Evolutionary conservation across 2,113 vertebrate species (phyloP), one percentile per base, ranked within the genome.

Genomic region (Lepidiolamprologus cunningtoni): DNA sequence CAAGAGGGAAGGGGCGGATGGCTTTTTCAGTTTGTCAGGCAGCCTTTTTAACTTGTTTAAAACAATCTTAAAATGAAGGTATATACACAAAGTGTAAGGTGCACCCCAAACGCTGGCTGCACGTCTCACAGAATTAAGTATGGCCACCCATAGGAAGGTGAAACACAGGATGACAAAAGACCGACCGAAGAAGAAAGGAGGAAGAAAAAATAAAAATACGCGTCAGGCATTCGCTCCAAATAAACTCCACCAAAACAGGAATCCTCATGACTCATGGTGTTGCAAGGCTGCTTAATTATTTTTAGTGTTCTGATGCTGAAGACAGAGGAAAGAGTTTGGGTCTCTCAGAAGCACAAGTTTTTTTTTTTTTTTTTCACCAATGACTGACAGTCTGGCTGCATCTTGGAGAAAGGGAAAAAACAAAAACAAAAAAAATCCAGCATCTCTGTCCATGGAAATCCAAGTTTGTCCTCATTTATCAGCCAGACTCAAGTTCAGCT

Each of bases 51-150:
- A 94, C 94, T 94, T 89, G 92, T 95, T 95, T 97, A 97, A 97
- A 97, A 97, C 95, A 96, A 97, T 96, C 94, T 96, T 96, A 96
- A 97, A 97, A 96, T 96, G 87, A 97, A 96, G 92, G 94, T 97
- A 97, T 97, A 89, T 97, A 97, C 96, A 97, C 94, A 96, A 92
- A 91, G 89, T 94, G 92, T 93, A 91, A 93, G 94, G 85, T 86
- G 95, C 94, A 91, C 84, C 95, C 91, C 87, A 79, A 86, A 52
- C n/a, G 66, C 87, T 9, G 82, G 91, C 90, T 89, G 94, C 95
- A 94, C 92, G 8, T 90, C 91, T 91, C 21, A 76, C 85, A 94
- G 90, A 92, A 84, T 80, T 83, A 93, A 90, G 92, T 92, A 85
- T 92, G 90, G 93, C 95, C 92, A 94, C 89, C 93, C 93, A 90